Conservation (phyloP, 1,140 invertebrate species). For the Rhagoletis pomonella region DNA sequence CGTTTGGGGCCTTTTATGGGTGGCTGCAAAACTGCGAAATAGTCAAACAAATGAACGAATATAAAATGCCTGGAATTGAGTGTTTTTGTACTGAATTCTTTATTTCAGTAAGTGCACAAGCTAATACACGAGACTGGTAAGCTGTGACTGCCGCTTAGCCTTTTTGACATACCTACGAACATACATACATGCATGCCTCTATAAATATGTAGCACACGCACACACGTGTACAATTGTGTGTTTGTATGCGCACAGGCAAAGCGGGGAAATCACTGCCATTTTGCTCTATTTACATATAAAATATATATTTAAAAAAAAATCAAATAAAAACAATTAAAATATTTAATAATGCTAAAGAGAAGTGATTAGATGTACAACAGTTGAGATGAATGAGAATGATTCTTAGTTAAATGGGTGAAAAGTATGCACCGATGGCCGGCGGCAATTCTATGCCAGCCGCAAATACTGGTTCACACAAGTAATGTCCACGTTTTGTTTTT, state of each 20-base stretch:
- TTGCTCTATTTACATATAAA: constrained; percentile 39
- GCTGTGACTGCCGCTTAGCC: neutral
- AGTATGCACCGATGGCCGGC: too few relatives aligned
- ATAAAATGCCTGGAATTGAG: constrained; percentile 28
- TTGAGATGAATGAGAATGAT: constrained; percentile 40
- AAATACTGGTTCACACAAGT: neutral
- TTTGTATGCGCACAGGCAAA: neutral
- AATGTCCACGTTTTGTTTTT: too few relatives aligned
- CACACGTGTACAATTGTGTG: neutral
- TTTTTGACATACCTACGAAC: neutral
- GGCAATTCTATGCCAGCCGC: too few relatives aligned
- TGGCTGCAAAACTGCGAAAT: constrained; percentile 19
- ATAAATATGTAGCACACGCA: too few relatives aligned
- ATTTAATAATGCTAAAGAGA: constrained; percentile 49
- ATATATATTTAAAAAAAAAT: constrained; percentile 12
- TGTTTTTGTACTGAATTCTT: constrained; percentile 73
- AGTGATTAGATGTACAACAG: constrained; percentile 34
- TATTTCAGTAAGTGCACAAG: constrained; percentile 72
- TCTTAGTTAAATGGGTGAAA: neutral
- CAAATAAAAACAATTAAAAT: constrained; percentile 45
- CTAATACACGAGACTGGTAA: constrained; percentile 63
- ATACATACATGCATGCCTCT: neutral
- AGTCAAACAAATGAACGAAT: neutral
- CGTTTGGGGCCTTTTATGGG: neutral
- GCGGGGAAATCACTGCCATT: neutral